Conservation (phyloP, 2,888 invertebrate species). For the Epicampocera succincta region DNA sequence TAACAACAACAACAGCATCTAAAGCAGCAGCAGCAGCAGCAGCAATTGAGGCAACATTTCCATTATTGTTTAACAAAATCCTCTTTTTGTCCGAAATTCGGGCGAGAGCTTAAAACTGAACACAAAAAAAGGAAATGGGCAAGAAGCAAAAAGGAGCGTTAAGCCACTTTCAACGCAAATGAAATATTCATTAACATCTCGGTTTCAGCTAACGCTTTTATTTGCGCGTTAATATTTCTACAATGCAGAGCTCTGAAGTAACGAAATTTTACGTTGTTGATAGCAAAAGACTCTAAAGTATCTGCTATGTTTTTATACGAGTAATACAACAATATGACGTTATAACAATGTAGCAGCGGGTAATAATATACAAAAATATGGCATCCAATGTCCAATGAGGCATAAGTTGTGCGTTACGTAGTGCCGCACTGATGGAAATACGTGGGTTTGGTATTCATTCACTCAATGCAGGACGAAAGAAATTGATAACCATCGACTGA, state of each 20-base stretch:
- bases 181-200: slow-evolving; percentile 77
- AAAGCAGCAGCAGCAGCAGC: slow-evolving; percentile 6
- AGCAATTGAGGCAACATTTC: slow-evolving; percentile 50
- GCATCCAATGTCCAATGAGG: too few relatives aligned
- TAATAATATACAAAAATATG: too few relatives aligned
- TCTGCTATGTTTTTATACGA: too few relatives aligned
- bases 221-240: slow-evolving; percentile 35
- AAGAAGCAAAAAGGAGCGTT: slow-evolving; percentile 62
- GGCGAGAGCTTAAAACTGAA: slow-evolving; percentile 55
- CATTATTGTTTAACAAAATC: slow-evolving; percentile 65
- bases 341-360: too few relatives aligned
- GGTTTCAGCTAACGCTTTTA: slow-evolving; percentile 47
- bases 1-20: slow-evolving; percentile 23
- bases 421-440: too few relatives aligned
- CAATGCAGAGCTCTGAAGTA: slow-evolving; percentile 1
- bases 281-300: too few relatives aligned
- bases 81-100: slow-evolving; percentile 67
- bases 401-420: too few relatives aligned
- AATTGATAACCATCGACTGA: too few relatives aligned
- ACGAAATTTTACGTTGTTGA: not conserved
- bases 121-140: slow-evolving; percentile 10
- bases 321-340: too few relatives aligned
- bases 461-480: too few relatives aligned
- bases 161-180: slow-evolving; percentile 72
- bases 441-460: too few relatives aligned